Evolutionary conservation across 2,888 invertebrate genomes (phyloP), one percentile per base, ranked within the genome.

Genomic region (Fragum sueziense): DNA sequence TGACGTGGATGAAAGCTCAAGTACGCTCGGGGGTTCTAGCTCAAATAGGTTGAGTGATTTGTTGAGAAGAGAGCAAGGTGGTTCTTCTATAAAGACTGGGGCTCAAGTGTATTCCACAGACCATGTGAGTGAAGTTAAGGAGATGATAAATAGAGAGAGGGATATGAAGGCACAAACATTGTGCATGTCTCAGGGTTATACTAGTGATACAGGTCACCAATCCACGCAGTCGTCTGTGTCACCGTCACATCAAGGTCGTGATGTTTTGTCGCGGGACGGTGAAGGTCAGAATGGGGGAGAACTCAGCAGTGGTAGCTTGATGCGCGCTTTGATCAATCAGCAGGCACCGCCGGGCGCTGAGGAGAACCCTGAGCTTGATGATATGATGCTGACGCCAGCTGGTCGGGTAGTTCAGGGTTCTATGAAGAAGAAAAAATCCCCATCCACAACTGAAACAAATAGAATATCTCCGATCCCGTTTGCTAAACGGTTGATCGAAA

Each of bases 301-400:
- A 22, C 51, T 68, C 17, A 37, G 37, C 14, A 79, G 72, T 22
- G 71, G 74, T n/a, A 77, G 74, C 20, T 41, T 82, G 34, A 82
- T 82, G 82, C 47, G 82, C 6, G 76, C 76, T 27, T 37, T 82
- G 25, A 69, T 82, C 14, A 47, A 79, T 33, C 57, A 79, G 34
- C 82, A 82, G 41, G 74, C 73, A n/a, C 70, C 74, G 0, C 73
- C 57, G 4, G 76, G 76, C 0, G 25, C 31, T 47, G 82, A 79
- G 34, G 59, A 68, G 11, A 61, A 76, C 20, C 34, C 67, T n/a
- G 76, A 79, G n/a, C 47, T 82, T 17, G 76, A 76, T 25, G 57
- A 25, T 25, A 77, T 77, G 29, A 37, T 17, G 7, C 29, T 82
- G 4, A 68, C 54, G 4, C 82, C 82, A 11, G 82, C 82, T 17